phyloP scores from a whole-genome alignment of 2,113 vertebrate species.

The Python bivittatus region DNA sequence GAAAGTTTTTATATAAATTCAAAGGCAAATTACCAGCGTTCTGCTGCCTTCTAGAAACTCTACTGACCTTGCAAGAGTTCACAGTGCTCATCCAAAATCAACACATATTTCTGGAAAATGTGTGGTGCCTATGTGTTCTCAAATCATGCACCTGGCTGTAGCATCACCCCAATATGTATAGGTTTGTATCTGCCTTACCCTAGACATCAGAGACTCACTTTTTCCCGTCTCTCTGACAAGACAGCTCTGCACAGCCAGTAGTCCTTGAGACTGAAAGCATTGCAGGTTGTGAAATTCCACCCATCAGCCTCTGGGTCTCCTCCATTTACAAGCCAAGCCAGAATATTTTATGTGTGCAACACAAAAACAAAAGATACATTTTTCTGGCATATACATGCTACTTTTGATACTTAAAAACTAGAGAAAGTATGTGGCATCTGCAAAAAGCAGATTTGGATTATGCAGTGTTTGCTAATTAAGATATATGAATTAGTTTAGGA shows the following conservation, averaged over 20 bases:
- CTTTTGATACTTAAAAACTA: constrained; percentile 8
- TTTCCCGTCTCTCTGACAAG: constrained; percentile 26
- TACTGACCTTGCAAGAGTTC: background rate
- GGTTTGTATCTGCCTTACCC: background rate
- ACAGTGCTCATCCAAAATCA: background rate
- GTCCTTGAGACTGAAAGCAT: constrained; percentile 39
- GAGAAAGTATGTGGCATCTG: constrained; percentile 3
- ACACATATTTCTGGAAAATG: background rate
- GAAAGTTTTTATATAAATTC: background rate
- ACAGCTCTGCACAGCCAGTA: constrained; percentile 39
- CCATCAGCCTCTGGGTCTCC: fast-evolving
- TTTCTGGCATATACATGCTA: background rate
- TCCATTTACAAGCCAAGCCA: constrained; percentile 14
- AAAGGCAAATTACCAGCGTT: background rate
- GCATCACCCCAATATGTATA: background rate
- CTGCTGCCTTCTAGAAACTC: background rate
- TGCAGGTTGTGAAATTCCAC: constrained; percentile 15
- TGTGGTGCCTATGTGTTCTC: fast-evolving
- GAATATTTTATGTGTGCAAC: fast-evolving
- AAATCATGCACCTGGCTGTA: fast-evolving
- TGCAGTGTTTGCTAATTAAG: background rate
- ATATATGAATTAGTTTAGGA: background rate
- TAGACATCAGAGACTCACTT: constrained; percentile 15
- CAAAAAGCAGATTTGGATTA: background rate
- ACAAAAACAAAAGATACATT: background rate